phyloP scores from a whole-genome alignment of 2,888 invertebrate species.

The Ametastegia equiseti region DNA sequence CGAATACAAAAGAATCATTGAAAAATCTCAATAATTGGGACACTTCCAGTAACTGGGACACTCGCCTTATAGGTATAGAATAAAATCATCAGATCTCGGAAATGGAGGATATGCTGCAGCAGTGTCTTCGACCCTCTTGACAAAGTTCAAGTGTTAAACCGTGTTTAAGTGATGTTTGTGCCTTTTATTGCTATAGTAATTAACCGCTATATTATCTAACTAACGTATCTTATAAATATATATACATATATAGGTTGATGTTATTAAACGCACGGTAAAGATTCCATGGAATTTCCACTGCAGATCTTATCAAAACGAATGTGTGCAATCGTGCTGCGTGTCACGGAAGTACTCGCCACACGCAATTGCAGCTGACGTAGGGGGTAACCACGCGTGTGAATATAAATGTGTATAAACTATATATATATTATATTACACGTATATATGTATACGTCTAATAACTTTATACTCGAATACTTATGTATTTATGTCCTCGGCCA shows the following conservation, averaged over 20 bases:
- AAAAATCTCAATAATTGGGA: background rate
- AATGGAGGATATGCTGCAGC: no score
- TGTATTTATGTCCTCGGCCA: no score
- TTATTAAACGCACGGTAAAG: background rate
- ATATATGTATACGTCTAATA: background rate
- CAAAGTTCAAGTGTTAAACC: background rate
- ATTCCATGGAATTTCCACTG: slow-evolving; percentile 2
- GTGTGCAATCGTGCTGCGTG: background rate
- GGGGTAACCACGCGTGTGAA: no score
- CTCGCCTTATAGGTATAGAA: no score
- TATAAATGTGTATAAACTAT: no score
- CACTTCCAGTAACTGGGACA: no score
- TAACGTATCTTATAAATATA: background rate
- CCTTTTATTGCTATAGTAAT: background rate
- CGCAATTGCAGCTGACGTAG: slow-evolving; percentile 5
- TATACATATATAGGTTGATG: background rate
- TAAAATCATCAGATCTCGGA: no score
- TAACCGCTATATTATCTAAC: background rate
- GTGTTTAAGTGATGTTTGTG: background rate
- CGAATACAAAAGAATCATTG: background rate
- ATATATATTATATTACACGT: background rate
- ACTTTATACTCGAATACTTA: background rate
- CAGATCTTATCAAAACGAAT: slow-evolving; percentile 22
- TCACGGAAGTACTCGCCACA: slow-evolving; percentile 7
- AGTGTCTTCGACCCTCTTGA: background rate